Percentiles rank a stretch among this genome's conserved stretches.
Evolutionary conservation across 2,888 invertebrate genomes (phyloP).

Genomic region (Megamerina dolium): DNA sequence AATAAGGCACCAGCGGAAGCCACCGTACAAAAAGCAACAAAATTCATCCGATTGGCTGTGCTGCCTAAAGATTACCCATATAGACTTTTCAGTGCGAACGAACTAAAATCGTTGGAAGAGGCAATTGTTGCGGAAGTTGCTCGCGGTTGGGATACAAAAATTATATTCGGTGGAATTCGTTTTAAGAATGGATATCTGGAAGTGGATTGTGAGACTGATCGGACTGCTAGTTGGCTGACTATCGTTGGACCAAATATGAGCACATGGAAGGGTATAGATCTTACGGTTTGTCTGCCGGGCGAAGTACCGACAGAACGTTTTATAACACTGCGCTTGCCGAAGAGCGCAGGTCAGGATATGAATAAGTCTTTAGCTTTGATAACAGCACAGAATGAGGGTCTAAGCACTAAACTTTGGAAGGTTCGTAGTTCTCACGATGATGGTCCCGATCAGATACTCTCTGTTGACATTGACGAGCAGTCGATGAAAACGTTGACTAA

Average conservation of each 20-base stretch:
- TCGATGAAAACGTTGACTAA: conserved; percentile 6
- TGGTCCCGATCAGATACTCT: conserved; percentile 3
- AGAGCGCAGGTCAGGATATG: conserved; percentile 6
- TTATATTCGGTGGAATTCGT: conserved; percentile 1
- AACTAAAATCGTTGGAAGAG: conserved; percentile 1
- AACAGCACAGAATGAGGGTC: conserved; percentile 6
- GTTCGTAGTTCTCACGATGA: conserved; percentile 5
- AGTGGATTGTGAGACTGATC: conserved; percentile 4
- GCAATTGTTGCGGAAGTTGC: conserved; percentile 5
- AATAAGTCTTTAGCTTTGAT: conserved; percentile 5
- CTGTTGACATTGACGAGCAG: conserved; percentile 7
- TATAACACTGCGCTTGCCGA: conserved; percentile 4
- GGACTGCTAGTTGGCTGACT: conserved; percentile 7
- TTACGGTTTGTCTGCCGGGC: conserved; percentile 2
- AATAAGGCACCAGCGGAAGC: neutral
- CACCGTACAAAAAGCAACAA: neutral
- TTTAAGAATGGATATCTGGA: conserved; percentile 4
- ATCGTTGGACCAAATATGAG: conserved; percentile 1
- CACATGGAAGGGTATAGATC: conserved; percentile 2
- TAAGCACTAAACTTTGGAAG: conserved; percentile 10
- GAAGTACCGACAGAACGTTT: conserved; percentile 3
- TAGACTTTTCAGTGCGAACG: neutral
- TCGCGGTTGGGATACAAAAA: neutral
- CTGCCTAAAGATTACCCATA: conserved; percentile 8
- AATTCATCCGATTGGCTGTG: conserved; percentile 1